Base-by-base conservation (phyloP, 2,797 vertebrate genomes). In the Oophaga sylvatica region DNA sequence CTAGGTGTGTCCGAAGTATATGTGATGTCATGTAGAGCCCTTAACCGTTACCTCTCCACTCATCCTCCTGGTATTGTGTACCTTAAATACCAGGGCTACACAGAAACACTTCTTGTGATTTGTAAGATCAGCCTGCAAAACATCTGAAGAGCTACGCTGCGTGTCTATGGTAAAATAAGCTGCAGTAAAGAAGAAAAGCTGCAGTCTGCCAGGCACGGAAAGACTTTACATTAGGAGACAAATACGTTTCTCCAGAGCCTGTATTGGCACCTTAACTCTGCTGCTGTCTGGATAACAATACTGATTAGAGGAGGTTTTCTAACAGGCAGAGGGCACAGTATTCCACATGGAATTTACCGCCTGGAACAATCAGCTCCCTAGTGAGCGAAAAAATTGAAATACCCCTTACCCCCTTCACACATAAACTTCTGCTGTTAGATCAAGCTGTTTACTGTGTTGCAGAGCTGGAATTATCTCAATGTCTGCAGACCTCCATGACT, bases 161-260 rank as follows among this genome's bases (percentile, higher is more conserved):
- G 26, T 79, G 53, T 59, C 56, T 60, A 59, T 15, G 12, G 17
- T 79, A 59, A 79, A 79, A 79, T 79, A 79, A 79, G 26, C 77
- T 60, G 77, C 77, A 79, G 77, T 80, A 59, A 80, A 80, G 79
- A 63, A 80, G 31, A 63, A 63, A 80, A 80, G 63, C 60, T 80
- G 31, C 79, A 63, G 59, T 62, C 59, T 80, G 57, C 57, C 79
- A 63, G 59, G 79, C 60, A 65, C 79, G 63, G 19, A 65, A 80
- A 63, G 31, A 80, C 35, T 80, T 31, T 79, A 53, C 76, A 79
- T 31, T 31, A 79, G 77, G 77, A 79, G 77, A 79, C 53, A 79
- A 79, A 79, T 79, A 79, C 13, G 16, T 79, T 80, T 80, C 59
- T 80, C 20, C 63, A 31, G 59, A 63, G 59, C 60, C 31, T n/a